A percentile compares a stretch with the other conserved stretches of the same genome.
phyloP scores from a whole-genome alignment of 2,113 vertebrate genomes.

The Galemys pyrenaicus region DNA sequence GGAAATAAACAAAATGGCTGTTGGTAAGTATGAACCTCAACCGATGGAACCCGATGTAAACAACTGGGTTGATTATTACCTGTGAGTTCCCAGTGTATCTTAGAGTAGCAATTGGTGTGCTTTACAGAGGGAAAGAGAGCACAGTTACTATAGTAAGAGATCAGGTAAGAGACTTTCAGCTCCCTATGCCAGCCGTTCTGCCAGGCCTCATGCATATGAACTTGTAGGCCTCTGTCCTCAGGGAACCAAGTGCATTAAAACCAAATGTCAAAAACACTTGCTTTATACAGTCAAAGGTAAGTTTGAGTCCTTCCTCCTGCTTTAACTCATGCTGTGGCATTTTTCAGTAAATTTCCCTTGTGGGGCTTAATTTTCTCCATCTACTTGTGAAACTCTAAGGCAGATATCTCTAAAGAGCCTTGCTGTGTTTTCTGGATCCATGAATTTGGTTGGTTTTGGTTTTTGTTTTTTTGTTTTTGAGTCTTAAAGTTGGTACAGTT shows the following conservation, averaged over 20 bases:
- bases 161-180: background rate
- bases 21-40: background rate
- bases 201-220: background rate
- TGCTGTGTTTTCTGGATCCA: background rate
- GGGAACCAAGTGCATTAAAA: background rate
- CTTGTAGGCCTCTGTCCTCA: background rate
- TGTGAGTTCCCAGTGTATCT: background rate
- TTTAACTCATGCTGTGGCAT: background rate
- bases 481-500: background rate
- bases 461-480: background rate
- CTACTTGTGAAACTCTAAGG: background rate
- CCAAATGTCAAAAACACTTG: background rate
- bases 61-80: background rate
- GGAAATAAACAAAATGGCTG: slow-evolving; percentile 2
- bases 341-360: background rate
- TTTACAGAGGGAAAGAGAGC: background rate
- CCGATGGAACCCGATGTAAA: background rate
- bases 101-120: background rate
- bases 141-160: background rate
- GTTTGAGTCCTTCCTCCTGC: background rate
- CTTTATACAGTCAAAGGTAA: background rate
- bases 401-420: background rate
- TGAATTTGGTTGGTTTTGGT: background rate
- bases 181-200: background rate
- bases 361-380: background rate